A percentile compares a stretch with the other conserved stretches of the same genome.
phyloP scores from a whole-genome alignment of 1,140 invertebrate genomes.

The Euura saliciscinereae region DNA sequence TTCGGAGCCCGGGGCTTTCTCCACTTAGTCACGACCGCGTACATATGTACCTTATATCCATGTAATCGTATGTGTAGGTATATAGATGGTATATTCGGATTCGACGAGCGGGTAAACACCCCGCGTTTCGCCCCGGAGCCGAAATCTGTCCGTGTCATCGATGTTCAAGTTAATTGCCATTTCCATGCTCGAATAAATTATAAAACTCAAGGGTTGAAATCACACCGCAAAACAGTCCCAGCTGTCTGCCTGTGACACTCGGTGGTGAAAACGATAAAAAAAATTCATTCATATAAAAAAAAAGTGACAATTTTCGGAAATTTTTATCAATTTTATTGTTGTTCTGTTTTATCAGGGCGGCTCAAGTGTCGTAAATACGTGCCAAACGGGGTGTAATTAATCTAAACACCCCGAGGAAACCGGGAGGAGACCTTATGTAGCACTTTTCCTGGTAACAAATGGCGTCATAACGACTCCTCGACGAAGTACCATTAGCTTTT shows the following conservation, averaged over 20 bases:
- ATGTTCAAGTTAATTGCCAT: slow-evolving; percentile 58
- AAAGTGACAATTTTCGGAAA: no score
- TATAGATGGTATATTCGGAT: no score
- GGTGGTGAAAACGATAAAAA: no score
- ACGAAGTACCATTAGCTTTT: slow-evolving; percentile 3
- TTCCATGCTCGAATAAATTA: slow-evolving; percentile 60
- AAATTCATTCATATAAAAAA: no score
- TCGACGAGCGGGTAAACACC: no score
- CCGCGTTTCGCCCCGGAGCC: slow-evolving; percentile 37
- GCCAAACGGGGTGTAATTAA: not conserved
- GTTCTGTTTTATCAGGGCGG: no score
- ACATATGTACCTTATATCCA: not conserved
- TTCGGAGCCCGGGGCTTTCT: not conserved
- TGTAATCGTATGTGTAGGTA: no score
- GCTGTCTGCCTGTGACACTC: no score
- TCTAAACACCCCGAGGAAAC: not conserved
- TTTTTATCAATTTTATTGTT: no score
- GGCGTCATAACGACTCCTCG: not conserved
- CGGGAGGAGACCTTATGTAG: no score
- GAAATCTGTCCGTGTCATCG: slow-evolving; percentile 56
- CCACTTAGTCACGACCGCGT: slow-evolving; percentile 6
- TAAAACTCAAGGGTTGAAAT: no score
- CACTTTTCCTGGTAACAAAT: not conserved
- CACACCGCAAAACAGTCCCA: no score
- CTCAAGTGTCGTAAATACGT: not conserved